These are phyloP conservation scores for Cassiopea xamachana DNA, from an alignment of 30 jellyfish, hydroid and myxozoan species.

Conservation along the genomic window DNA sequence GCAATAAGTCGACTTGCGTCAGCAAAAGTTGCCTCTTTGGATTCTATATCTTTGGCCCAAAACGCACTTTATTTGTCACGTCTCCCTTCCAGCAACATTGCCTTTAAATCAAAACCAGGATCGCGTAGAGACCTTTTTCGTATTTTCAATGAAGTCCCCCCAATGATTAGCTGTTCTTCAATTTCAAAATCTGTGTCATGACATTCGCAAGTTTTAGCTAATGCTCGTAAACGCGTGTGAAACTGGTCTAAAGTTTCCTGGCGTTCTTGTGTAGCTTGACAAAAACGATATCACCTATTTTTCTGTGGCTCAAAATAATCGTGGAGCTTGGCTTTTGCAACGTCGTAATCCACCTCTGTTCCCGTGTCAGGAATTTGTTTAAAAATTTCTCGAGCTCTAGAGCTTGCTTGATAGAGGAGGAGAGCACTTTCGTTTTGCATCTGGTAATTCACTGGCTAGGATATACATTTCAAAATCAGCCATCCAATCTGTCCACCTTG, in stretches of 20 bases:
- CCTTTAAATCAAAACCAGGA: neutral
- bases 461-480: neutral
- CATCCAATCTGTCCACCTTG: neutral
- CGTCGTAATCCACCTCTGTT: neutral
- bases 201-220: slow-evolving; percentile 18
- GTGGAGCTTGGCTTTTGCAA: neutral
- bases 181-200: slow-evolving; percentile 22
- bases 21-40: slow-evolving; percentile 11
- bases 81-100: neutral
- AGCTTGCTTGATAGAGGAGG: neutral
- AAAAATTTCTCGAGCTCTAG: neutral
- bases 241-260: slow-evolving; percentile 30
- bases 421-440: no score
- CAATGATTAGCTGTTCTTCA: slow-evolving; percentile 17
- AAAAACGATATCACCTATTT: neutral
- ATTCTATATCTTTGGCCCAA: slow-evolving; percentile 37
- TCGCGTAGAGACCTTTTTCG: neutral
- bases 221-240: slow-evolving; percentile 28
- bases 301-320: neutral
- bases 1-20: neutral
- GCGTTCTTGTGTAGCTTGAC: neutral
- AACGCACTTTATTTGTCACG: slow-evolving; percentile 18
- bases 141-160: slow-evolving; percentile 1
- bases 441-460: neutral
- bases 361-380: neutral